Conservation (phyloP, 37 sponge, comb jelly and placozoan genomes). For the Cladorhizidae sp. region DNA sequence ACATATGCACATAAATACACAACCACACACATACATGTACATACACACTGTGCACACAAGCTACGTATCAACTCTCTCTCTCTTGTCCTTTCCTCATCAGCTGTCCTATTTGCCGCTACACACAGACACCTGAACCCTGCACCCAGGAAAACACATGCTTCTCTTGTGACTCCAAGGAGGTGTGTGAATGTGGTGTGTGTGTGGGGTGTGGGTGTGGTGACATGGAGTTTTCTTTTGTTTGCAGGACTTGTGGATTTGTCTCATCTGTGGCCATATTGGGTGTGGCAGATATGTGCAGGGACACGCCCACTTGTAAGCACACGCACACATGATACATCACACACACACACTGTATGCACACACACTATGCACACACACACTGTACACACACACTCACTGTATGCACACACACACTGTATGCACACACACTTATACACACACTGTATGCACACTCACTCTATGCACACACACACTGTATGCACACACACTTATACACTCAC, state of each 20-base stretch:
- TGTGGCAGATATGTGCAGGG: conserved; percentile 93
- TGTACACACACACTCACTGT: conserved; percentile 1
- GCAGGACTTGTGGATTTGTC: conserved; percentile 95
- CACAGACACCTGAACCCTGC: conserved; percentile 77
- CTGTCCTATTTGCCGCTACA: conserved; percentile 86
- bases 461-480: too few relatives aligned
- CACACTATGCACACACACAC: conserved; percentile 1
- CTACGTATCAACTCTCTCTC: background rate
- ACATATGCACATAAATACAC: too few relatives aligned
- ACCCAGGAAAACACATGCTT: conserved; percentile 69
- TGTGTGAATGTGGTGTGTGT: conserved; percentile 24
- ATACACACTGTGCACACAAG: background rate
- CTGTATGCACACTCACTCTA: too few relatives aligned
- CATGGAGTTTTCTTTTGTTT: background rate
- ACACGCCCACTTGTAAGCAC: conserved; percentile 78
- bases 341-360: too few relatives aligned
- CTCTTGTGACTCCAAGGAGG: conserved; percentile 78
- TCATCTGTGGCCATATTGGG: conserved; percentile 96
- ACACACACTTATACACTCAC: too few relatives aligned
- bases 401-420: conserved; percentile 5
- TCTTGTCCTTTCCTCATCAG: conserved; percentile 26
- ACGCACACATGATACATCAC: too few relatives aligned
- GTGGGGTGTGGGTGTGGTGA: background rate
- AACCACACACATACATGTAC: too few relatives aligned
- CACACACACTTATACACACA: background rate